A percentile compares a stretch with the other conserved stretches of the same genome.
Evolutionary conservation across 2,797 vertebrate species (phyloP).

Genomic region (Myotis myotis): DNA sequence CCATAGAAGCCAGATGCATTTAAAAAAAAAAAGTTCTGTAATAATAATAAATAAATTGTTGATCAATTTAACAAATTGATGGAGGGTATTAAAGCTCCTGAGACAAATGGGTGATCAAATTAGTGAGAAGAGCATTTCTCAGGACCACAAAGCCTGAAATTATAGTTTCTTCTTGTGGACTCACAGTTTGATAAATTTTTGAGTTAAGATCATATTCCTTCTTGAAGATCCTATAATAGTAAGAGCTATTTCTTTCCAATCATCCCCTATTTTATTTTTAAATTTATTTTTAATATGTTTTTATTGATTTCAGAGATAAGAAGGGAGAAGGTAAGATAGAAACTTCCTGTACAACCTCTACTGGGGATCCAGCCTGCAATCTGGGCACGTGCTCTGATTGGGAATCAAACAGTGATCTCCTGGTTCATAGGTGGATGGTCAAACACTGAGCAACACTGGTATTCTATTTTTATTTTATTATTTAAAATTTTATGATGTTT

Average conservation of each 20-base stretch:
- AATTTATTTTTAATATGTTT: no score
- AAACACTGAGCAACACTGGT: no score
- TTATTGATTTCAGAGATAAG: no score
- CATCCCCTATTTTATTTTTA: neutral
- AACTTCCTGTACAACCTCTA: no score
- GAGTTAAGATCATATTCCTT: neutral
- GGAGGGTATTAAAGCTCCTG: neutral
- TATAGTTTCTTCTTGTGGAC: neutral
- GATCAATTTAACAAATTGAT: neutral
- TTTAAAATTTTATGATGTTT: neutral
- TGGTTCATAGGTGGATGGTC: no score
- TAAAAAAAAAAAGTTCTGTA: neutral
- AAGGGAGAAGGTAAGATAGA: no score
- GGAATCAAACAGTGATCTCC: no score
- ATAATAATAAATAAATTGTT: neutral
- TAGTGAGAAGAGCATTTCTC: neutral
- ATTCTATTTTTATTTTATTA: neutral
- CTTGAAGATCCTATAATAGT: neutral
- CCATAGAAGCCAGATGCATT: neutral
- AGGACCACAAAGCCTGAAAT: neutral
- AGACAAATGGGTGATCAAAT: neutral
- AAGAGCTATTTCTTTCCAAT: neutral
- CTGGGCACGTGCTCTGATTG: no score
- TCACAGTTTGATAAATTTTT: neutral
- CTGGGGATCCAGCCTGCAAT: no score